phyloP scores from a whole-genome alignment of 2,113 vertebrate species.

The Glaucomys volans region DNA sequence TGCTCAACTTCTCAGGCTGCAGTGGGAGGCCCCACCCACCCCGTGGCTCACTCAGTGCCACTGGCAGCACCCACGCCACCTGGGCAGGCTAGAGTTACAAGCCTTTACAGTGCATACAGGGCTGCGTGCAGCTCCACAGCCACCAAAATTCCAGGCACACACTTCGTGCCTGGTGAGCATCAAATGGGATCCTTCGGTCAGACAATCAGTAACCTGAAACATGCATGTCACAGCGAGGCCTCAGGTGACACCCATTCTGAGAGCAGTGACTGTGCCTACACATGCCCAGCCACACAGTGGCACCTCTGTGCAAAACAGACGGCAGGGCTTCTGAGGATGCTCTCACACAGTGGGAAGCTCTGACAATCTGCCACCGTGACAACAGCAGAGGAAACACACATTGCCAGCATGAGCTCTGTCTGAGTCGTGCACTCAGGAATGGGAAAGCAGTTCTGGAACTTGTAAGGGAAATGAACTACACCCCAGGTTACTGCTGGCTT shows the following conservation, averaged over 20 bases:
- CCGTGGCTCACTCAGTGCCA: neutral
- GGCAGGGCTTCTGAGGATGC: neutral
- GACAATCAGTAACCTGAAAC: neutral
- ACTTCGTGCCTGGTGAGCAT: neutral
- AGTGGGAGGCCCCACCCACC: neutral
- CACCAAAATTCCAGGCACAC: neutral
- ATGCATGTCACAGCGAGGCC: neutral
- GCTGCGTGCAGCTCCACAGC: neutral
- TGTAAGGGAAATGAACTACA: neutral
- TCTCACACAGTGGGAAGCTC: neutral
- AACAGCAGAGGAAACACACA: neutral
- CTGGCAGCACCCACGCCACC: neutral
- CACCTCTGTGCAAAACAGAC: neutral
- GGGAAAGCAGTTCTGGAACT: neutral
- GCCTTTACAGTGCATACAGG: neutral
- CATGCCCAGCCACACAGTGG: neutral
- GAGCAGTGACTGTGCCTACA: fast-evolving
- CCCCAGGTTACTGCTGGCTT: neutral
- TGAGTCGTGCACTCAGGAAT: neutral
- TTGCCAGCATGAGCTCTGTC: neutral
- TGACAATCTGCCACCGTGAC: neutral
- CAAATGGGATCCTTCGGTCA: neutral
- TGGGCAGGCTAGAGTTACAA: neutral
- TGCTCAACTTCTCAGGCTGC: fast-evolving
- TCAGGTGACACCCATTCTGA: neutral